Conservation (phyloP, 2,888 invertebrate species). For the Drosophila conformis region DNA sequence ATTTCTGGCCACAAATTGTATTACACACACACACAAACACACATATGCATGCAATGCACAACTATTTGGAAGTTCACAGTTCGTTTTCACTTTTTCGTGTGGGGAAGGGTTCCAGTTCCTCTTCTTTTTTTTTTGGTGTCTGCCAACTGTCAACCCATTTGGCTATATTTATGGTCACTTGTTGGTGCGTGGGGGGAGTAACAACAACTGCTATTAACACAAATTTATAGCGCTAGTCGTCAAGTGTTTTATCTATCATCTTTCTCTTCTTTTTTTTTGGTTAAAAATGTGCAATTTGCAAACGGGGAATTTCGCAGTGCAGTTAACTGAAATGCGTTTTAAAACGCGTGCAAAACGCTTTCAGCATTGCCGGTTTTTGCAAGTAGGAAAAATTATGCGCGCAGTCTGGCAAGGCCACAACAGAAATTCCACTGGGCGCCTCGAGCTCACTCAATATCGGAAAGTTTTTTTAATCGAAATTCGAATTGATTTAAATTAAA, state of each 20-base stretch:
- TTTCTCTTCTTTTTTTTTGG: constrained; percentile 6
- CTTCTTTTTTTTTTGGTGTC: constrained; percentile 13
- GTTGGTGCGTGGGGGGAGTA: constrained; percentile 42
- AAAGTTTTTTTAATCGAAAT: background rate
- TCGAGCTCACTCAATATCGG: background rate
- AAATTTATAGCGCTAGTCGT: constrained; percentile 61
- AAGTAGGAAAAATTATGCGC: background rate
- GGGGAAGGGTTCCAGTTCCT: constrained; percentile 52
- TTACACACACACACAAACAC: constrained; percentile 26
- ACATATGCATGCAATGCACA: constrained; percentile 31
- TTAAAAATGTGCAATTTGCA: constrained; percentile 21
- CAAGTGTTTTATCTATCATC: constrained; percentile 14
- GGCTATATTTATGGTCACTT: constrained; percentile 71
- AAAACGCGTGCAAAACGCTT: constrained; percentile 39
- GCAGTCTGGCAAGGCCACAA: background rate
- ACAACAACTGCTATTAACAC: constrained; percentile 76
- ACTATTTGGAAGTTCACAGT: constrained; percentile 73
- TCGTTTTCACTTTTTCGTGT: constrained; percentile 46
- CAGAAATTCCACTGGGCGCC: background rate
- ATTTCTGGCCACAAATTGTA: constrained; percentile 74
- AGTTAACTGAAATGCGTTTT: constrained; percentile 23
- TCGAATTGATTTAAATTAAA: constrained; percentile 6
- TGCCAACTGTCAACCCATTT: constrained; percentile 77
- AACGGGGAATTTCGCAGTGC: constrained; percentile 10
- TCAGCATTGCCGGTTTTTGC: constrained; percentile 6